Conservation (phyloP, 2,888 invertebrate species). For the Chromoteleia sp. region DNA sequence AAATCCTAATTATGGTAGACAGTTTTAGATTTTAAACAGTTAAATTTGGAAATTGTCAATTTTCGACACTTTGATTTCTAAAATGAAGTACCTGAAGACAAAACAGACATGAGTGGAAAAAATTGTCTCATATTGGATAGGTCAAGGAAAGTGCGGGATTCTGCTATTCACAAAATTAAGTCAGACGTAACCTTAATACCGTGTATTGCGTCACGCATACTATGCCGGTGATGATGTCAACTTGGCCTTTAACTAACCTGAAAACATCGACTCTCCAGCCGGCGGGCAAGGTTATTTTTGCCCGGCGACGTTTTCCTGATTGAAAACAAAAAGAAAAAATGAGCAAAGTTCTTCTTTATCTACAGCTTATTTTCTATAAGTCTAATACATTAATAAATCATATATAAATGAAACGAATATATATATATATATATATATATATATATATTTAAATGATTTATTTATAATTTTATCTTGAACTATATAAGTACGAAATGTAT, state of each 20-base stretch:
- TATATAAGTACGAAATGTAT: too few species aligned
- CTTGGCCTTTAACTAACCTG: conserved; percentile 68
- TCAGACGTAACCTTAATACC: conserved; percentile 77
- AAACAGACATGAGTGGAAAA: background rate
- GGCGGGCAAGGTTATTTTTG: conserved; percentile 63
- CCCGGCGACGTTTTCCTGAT: conserved; percentile 36
- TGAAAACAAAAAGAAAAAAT: conserved; percentile 18
- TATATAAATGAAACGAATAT: too few species aligned
- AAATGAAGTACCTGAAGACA: background rate
- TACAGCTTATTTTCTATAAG: too few species aligned
- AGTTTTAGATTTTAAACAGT: too few species aligned
- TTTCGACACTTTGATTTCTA: too few species aligned
- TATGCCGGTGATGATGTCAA: conserved; percentile 83
- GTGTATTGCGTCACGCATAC: conserved; percentile 81
- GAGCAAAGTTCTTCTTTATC: background rate
- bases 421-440: too few species aligned
- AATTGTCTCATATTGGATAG: background rate
- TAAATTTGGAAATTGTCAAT: too few species aligned
- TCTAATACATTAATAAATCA: background rate
- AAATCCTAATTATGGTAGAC: too few species aligned
- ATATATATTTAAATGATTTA: too few species aligned
- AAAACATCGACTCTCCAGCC: conserved; percentile 67
- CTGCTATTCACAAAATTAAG: conserved; percentile 66
- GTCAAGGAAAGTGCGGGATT: conserved; percentile 24
- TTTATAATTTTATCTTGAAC: too few species aligned